These are phyloP conservation scores for Pyrgus malvae DNA, from an alignment of 2,888 invertebrate genomes.

Conservation along the genomic window DNA sequence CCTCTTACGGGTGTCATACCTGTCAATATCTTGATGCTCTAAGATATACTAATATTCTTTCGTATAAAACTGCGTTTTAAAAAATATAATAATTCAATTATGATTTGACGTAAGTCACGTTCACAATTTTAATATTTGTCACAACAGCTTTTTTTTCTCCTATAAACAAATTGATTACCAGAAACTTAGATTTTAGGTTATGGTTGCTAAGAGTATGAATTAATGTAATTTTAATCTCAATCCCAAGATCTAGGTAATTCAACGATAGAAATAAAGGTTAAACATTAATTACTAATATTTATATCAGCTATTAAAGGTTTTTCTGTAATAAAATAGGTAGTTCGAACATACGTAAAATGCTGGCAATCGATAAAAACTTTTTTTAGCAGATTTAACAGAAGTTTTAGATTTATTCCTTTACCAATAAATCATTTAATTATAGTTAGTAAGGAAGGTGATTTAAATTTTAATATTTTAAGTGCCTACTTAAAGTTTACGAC, in stretches of 20 bases:
- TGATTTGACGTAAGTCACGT: neutral
- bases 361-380: neutral
- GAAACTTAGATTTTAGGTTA: slow-evolving; percentile 12
- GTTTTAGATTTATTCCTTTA: neutral
- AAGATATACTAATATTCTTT: no score
- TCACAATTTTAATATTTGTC: neutral
- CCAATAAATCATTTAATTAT: slow-evolving; percentile 11
- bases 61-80: no score
- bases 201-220: neutral
- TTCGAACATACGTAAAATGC: neutral
- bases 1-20: no score
- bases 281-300: no score
- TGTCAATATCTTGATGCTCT: no score
- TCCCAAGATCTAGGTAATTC: neutral
- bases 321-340: no score
- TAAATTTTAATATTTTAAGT: slow-evolving; percentile 46
- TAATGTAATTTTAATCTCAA: neutral
- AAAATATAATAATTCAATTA: no score
- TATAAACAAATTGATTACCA: slow-evolving; percentile 15
- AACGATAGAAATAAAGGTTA: neutral
- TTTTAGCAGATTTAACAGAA: neutral
- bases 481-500: slow-evolving; percentile 48
- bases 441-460: slow-evolving; percentile 42
- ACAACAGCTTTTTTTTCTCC: neutral
- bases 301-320: no score